Percentiles rank a stretch among this genome's conserved stretches.
phyloP scores from a whole-genome alignment of 2,888 invertebrate genomes.

The Eumerus sabulonum region DNA sequence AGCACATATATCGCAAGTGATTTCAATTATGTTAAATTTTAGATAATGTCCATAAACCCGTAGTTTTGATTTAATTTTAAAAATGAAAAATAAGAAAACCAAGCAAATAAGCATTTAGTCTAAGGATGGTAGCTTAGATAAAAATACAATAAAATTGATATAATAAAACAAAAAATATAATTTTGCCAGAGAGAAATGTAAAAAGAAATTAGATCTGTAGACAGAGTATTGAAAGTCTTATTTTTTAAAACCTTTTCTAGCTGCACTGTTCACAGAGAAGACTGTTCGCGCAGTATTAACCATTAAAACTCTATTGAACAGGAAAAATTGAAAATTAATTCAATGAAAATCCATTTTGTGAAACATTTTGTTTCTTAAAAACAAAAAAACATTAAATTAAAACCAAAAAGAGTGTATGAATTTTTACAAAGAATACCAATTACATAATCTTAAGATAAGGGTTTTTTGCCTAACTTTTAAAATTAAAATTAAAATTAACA shows the following conservation, averaged over 20 bases:
- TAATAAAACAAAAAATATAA: constrained; percentile 21
- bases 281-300: constrained; percentile 75
- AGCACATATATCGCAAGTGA: constrained; percentile 80
- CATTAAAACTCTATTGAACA: no score
- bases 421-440: constrained; percentile 68
- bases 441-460: constrained; percentile 68
- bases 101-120: constrained; percentile 16
- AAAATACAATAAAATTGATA: constrained; percentile 23
- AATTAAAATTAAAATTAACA: constrained; percentile 12
- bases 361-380: constrained; percentile 46
- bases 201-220: constrained; percentile 20
- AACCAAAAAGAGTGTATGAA: constrained; percentile 21
- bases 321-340: no score
- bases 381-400: constrained; percentile 15
- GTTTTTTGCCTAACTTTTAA: constrained; percentile 64
- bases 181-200: constrained; percentile 12
- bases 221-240: constrained; percentile 57
- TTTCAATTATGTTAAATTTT: constrained; percentile 79
- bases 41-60: constrained; percentile 60
- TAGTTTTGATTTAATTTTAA: constrained; percentile 19
- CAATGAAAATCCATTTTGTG: constrained; percentile 34
- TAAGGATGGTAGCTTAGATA: constrained; percentile 48
- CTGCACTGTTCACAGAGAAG: constrained; percentile 75
- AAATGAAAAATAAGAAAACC: constrained; percentile 19
- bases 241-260: constrained; percentile 72